Percentiles rank a stretch among this genome's conserved stretches.
phyloP scores from a whole-genome alignment of 2,888 invertebrate genomes.

The Agrenia bidenticulata region DNA sequence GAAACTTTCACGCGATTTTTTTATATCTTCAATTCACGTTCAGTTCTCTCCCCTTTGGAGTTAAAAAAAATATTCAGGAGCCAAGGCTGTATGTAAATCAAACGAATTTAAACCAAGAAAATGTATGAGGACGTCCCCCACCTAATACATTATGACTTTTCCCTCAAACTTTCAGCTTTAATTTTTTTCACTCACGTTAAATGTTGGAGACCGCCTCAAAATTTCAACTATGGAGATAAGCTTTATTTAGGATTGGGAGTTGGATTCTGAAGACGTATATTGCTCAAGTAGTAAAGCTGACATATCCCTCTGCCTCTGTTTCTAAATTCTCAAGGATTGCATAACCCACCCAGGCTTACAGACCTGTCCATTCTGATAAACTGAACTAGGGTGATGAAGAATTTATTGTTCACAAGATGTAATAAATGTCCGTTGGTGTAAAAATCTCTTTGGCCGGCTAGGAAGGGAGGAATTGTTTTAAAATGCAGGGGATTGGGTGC shows the following conservation, averaged over 20 bases:
- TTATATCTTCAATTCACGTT: not conserved
- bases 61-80: conserved; percentile 5
- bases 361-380: conserved; percentile 8
- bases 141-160: conserved; percentile 23
- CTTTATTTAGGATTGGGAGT: no score
- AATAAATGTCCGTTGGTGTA: conserved; percentile 6
- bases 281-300: no score
- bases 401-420: conserved; percentile 21
- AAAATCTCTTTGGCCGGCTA: not conserved
- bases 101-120: not conserved
- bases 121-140: conserved; percentile 3
- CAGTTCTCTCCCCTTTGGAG: not conserved
- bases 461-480: not conserved
- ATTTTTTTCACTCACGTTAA: conserved; percentile 17
- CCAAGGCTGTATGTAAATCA: conserved; percentile 3
- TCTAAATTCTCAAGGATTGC: conserved; percentile 6
- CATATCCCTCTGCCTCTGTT: conserved; percentile 19
- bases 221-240: no score
- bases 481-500: no score
- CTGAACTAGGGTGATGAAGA: conserved; percentile 23
- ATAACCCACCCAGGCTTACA: no score
- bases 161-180: conserved; percentile 16
- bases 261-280: no score
- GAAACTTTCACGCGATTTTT: conserved; percentile 20
- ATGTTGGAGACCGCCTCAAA: no score